These are phyloP conservation scores for Eupeodes corollae DNA, from an alignment of 1,140 invertebrate species.

Conservation along the genomic window DNA sequence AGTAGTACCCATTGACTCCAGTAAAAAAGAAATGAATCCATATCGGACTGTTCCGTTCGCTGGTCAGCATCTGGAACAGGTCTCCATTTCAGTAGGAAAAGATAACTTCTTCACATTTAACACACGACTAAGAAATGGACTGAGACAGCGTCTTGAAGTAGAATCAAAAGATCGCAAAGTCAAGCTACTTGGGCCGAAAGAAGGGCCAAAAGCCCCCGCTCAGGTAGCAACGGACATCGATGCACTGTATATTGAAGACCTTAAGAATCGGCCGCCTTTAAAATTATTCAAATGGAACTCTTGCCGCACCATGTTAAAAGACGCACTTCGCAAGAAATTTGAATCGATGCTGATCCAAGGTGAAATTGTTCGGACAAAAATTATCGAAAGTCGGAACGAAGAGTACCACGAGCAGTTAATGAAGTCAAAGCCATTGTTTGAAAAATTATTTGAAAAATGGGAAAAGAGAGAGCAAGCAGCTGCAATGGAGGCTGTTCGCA, in stretches of 20 bases:
- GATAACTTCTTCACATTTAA: conserved; percentile 30
- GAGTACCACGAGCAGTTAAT: conserved; percentile 28
- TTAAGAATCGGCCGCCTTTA: conserved; percentile 24
- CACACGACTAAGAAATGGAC: conserved; percentile 20
- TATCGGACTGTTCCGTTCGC: conserved; percentile 26
- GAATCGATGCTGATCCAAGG: conserved; percentile 30
- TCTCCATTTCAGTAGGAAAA: conserved; percentile 17
- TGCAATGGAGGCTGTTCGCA: conserved; percentile 26
- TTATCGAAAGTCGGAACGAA: conserved; percentile 30
- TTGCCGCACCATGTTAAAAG: conserved; percentile 18
- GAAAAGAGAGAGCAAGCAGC: conserved; percentile 31
- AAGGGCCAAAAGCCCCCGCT: conserved; percentile 11
- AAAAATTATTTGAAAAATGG: conserved; percentile 29
- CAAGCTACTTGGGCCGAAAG: conserved; percentile 16
- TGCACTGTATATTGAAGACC: conserved; percentile 29
- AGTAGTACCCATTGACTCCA: conserved; percentile 19
- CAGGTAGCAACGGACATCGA: conserved; percentile 32
- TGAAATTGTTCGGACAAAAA: conserved; percentile 29
- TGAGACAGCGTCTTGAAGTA: conserved; percentile 26
- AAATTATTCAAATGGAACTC: conserved; percentile 29
- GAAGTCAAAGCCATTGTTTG: conserved; percentile 20
- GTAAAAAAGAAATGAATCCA: conserved; percentile 25
- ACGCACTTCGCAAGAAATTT: conserved; percentile 28
- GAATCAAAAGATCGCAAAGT: conserved; percentile 15
- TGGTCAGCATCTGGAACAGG: conserved; percentile 26